Conservation (phyloP, 2,797 vertebrate genomes). For the Amniataba percoides region DNA sequence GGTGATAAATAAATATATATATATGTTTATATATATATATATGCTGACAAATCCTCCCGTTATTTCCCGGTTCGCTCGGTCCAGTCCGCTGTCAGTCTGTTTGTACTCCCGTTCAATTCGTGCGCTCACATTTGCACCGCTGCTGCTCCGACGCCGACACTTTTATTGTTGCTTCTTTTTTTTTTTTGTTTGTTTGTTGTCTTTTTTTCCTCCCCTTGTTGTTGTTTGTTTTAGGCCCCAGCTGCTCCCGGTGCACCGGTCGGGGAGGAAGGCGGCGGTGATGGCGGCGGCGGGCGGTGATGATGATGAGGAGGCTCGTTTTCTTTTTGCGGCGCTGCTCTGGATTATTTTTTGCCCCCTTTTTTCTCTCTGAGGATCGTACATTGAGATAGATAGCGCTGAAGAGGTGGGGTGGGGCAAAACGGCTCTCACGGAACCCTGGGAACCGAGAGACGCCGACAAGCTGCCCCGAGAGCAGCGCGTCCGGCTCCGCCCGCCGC, state of each 20-base stretch:
- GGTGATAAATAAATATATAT: conserved; percentile 43
- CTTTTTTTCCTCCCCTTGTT: too few relatives aligned
- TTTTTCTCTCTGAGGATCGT: conserved; percentile 80
- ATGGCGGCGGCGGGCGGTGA: too few relatives aligned
- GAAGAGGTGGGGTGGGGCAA: conserved; percentile 92
- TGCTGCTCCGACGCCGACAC: conserved; percentile 75
- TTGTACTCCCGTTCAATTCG: conserved; percentile 83
- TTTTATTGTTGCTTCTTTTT: conserved; percentile 10
- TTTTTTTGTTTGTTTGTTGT: too few relatives aligned
- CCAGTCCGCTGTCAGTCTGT: conserved; percentile 81
- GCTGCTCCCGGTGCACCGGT: conserved; percentile 64
- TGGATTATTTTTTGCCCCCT: conserved; percentile 78
- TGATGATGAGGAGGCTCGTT: conserved; percentile 42
- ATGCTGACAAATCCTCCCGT: conserved; percentile 71
- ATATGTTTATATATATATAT: too few relatives aligned
- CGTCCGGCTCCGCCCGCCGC: neutral
- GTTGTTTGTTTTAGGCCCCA: conserved; percentile 50
- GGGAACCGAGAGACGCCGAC: conserved; percentile 82
- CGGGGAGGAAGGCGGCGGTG: conserved; percentile 21
- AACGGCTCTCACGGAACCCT: conserved; percentile 90
- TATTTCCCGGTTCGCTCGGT: conserved; percentile 75
- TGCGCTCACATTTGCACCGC: too few relatives aligned
- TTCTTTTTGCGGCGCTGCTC: conserved; percentile 72
- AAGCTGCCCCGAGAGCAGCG: conserved; percentile 34
- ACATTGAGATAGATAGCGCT: conserved; percentile 86